Conservation (phyloP, 2,888 invertebrate genomes). For the Rotaria magnacalcarata region DNA sequence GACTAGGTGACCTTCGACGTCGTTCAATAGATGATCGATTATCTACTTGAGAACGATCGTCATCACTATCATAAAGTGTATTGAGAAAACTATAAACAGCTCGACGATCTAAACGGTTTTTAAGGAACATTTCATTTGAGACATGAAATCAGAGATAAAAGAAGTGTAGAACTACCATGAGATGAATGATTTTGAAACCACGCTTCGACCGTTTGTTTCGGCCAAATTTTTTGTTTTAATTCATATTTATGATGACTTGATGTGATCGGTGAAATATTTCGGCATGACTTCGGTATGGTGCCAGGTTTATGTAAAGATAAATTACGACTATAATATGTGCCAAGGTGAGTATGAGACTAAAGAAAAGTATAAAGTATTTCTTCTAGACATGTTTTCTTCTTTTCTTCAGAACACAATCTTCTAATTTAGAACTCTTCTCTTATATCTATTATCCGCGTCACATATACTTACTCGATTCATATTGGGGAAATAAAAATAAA, state of each 20-base stretch:
- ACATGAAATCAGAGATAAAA: not conserved
- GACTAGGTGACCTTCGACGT: not conserved
- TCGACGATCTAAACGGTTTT: not conserved
- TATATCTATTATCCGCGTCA: not conserved
- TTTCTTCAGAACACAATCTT: not conserved
- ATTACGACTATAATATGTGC: not conserved
- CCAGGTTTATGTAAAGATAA: conserved; percentile 3
- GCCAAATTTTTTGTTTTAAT: conserved; percentile 26
- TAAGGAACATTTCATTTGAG: not conserved
- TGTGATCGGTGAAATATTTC: not conserved
- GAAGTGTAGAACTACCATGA: not conserved
- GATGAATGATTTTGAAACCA: not conserved
- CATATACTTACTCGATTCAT: not conserved
- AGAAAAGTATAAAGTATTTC: not conserved
- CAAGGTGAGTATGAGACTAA: not conserved
- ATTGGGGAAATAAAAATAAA: not conserved
- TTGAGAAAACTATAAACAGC: conserved; percentile 26
- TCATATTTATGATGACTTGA: conserved; percentile 25
- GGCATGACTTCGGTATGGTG: not conserved
- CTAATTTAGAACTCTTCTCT: not conserved
- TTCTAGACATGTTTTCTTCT: no score
- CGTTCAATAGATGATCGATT: not conserved
- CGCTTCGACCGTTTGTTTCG: not conserved
- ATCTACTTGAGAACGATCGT: not conserved
- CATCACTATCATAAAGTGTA: not conserved